Percentiles rank a stretch among this genome's conserved stretches.
phyloP scores from a whole-genome alignment of 2,113 vertebrate genomes.

The Albula glossodonta region DNA sequence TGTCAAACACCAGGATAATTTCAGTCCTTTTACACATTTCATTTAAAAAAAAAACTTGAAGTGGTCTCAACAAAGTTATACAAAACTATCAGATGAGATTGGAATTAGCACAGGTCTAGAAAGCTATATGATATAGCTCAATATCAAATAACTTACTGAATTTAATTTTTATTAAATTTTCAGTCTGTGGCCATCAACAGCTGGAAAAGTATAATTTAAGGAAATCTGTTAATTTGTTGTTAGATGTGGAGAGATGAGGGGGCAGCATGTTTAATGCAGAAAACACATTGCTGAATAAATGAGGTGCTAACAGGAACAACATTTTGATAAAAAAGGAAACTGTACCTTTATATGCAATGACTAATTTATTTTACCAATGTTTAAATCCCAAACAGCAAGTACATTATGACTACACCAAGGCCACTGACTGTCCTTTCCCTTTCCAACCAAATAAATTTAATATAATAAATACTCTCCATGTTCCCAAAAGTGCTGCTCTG shows the following conservation, averaged over 20 bases:
- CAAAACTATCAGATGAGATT: background rate
- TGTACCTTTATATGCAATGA: too few species aligned
- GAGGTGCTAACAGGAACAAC: too few species aligned
- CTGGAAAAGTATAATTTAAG: background rate
- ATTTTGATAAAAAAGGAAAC: too few species aligned
- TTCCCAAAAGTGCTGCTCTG: too few species aligned
- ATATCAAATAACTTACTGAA: background rate
- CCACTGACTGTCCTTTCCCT: too few species aligned
- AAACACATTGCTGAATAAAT: too few species aligned
- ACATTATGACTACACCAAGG: too few species aligned
- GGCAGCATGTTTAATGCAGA: too few species aligned
- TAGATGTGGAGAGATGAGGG: background rate
- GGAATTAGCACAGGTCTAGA: background rate
- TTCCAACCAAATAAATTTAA: too few species aligned
- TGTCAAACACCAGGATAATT: background rate
- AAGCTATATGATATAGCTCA: background rate
- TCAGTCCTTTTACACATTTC: background rate
- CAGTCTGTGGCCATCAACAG: background rate
- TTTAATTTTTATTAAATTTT: background rate
- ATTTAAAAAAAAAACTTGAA: background rate
- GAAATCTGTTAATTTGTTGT: background rate
- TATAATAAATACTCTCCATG: too few species aligned
- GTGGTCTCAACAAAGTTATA: background rate
- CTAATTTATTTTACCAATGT: too few species aligned
- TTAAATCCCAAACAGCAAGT: too few species aligned